These are phyloP conservation scores for Fulica atra DNA, from an alignment of 2,113 vertebrate species.

Conservation along the genomic window DNA sequence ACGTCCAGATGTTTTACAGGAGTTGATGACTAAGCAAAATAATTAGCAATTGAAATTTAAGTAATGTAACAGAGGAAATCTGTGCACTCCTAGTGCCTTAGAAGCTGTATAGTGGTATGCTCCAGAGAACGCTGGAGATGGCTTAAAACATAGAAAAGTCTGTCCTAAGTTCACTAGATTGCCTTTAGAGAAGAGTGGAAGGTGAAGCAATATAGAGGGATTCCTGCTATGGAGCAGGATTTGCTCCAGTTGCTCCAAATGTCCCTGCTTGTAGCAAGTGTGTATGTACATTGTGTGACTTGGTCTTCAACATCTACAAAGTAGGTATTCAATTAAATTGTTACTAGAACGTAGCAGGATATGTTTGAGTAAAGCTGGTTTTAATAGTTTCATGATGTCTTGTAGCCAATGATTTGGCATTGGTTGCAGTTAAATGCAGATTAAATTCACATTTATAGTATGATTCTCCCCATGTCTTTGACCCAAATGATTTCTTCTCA, in stretches of 20 bases:
- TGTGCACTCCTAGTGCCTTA: neutral
- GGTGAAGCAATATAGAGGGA: conserved; percentile 35
- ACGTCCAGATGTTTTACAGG: neutral
- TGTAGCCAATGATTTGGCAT: neutral
- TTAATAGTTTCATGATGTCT: conserved; percentile 66
- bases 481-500: neutral
- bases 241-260: conserved; percentile 56
- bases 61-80: neutral
- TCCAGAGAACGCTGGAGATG: neutral
- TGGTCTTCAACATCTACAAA: conserved; percentile 55
- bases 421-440: neutral
- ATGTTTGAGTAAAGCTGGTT: conserved; percentile 68
- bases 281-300: conserved; percentile 46
- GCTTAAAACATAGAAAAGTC: neutral
- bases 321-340: conserved; percentile 76
- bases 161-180: conserved; percentile 23
- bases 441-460: neutral
- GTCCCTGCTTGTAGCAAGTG: conserved; percentile 56
- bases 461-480: neutral
- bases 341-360: conserved; percentile 69
- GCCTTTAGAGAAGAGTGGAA: conserved; percentile 55
- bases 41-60: neutral
- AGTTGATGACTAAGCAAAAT: neutral
- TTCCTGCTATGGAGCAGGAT: conserved; percentile 28
- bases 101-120: neutral